Evolutionary conservation across 2,113 vertebrate genomes (phyloP), one percentile per base, ranked within the genome.

Genomic region (Polyodon spathula): DNA sequence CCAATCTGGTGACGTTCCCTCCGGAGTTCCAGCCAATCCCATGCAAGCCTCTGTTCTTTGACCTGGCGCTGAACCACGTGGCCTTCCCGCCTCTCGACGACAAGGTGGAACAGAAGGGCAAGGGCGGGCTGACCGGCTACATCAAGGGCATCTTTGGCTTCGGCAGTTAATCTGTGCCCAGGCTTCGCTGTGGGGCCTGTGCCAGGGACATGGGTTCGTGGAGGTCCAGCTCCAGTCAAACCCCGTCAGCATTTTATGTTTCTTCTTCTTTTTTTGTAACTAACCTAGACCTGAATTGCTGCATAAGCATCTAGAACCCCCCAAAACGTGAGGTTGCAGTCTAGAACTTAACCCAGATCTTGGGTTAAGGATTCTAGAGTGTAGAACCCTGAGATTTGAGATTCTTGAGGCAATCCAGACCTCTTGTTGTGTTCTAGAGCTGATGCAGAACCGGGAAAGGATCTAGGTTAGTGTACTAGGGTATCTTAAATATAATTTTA

Each of bases 101-200:
- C 81, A 98, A 95, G 83, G 81, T 98, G 85, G 96, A 99, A 75
- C 96, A 97, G 84, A 99, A 98, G 85, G 83, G 90, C 76, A 94
- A 93, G 78, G 94, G 95, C 5, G 95, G 96, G 57, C 88, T 99
- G 64, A 97, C 96, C 0, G 96, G 96, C 71, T 97, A 97, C 70
- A 97, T 99, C 84, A 98, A 95, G 85, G 94, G 94, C 83, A 95
- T 99, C 81, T 99, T 99, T 65, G 94, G 96, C 56, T 98, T 98
- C 64, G 90, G 94, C 73, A 97, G 93, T 87, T 99, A 96, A 92
- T 60, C 16, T 2, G 17, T 39, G 43, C 12, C 39, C 41, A 52
- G 63, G 16, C 56, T 58, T 17, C 12, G 8, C 4, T 8, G 51
- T 1, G 15, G 5, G 48, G 14, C 4, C 41, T 8, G 16, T 10